Evolutionary conservation across 2,113 vertebrate genomes (phyloP), one percentile per base, ranked within the genome.

Genomic region (Ochotona princeps): DNA sequence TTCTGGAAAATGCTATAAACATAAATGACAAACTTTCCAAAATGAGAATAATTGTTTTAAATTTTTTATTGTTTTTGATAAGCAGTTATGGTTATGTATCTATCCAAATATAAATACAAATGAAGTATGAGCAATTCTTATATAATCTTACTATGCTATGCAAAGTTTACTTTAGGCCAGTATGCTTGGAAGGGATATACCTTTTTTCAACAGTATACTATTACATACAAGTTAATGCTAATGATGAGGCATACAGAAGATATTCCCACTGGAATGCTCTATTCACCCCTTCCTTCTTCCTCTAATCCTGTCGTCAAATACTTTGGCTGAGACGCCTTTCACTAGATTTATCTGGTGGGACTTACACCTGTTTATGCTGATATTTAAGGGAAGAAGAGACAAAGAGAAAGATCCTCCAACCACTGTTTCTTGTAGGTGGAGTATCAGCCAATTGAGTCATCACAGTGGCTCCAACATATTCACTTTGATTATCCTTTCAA

Each of bases 61-160:
- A 79, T 95, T 97, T 91, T 97, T 93, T 87, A 74, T 96, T 87
- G 67, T 94, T 96, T 96, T 97, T 97, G 97, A 96, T 96, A 92
- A 91, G 78, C 95, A 96, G 92, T 93, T 84, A 83, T 90, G 44
- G 83, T 96, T 91, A 93, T 94, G 60, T 92, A 93, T 97, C 91
- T 96, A 95, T 97, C 97, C 92, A 96, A 95, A 91, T 95, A 88
- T 84, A 93, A 97, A 66, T 96, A 84, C 81, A 96, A 79, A 90
- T 96, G 70, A 92, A 96, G n/a, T 23, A 83, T 92, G 96, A 97
- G 65, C 96, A 92, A 97, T 96, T 95, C 94, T 96, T 92, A 97
- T 97, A 96, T 95, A 97, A 84, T 69, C 82, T 95, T 95, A 87
- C 86, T 95, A 75, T 96, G 75, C 83, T 97, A 78, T 85, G 87